phyloP scores from a whole-genome alignment of 2,888 invertebrate species.

The Xestia c-nigrum region DNA sequence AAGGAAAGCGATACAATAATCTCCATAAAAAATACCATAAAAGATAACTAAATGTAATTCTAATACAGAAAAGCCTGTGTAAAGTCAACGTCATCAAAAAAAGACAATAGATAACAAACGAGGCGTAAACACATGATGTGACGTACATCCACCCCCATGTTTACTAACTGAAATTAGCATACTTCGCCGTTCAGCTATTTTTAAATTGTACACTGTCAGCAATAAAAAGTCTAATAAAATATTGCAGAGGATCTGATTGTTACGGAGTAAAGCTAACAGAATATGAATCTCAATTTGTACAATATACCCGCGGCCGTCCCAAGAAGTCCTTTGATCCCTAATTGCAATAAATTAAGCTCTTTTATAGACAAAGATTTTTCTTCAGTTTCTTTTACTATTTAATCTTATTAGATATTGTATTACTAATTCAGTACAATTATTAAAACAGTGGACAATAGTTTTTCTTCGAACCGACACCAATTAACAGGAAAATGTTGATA shows the following conservation, averaged over 20 bases:
- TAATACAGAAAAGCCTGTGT: slow-evolving; percentile 3
- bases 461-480: neutral
- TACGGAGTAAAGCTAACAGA: neutral
- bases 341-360: neutral
- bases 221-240: slow-evolving; percentile 10
- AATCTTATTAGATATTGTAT: neutral
- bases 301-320: neutral
- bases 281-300: slow-evolving; percentile 8
- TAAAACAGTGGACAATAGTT: neutral
- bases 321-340: slow-evolving; percentile 26
- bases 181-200: slow-evolving; percentile 37
- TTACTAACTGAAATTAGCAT: slow-evolving; percentile 33
- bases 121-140: slow-evolving; percentile 20
- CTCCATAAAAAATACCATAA: neutral
- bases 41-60: slow-evolving; percentile 13
- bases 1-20: neutral
- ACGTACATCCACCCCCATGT: slow-evolving; percentile 17
- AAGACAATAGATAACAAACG: slow-evolving; percentile 2
- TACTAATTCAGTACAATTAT: neutral
- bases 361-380: neutral
- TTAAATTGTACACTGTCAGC: slow-evolving; percentile 1
- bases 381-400: neutral
- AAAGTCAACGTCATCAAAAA: slow-evolving; percentile 45
- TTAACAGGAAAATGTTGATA: neutral
- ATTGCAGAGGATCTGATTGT: neutral